These are phyloP conservation scores for Odocoileus virginianus DNA, from an alignment of 2,113 vertebrate genomes.

Conservation along the genomic window DNA sequence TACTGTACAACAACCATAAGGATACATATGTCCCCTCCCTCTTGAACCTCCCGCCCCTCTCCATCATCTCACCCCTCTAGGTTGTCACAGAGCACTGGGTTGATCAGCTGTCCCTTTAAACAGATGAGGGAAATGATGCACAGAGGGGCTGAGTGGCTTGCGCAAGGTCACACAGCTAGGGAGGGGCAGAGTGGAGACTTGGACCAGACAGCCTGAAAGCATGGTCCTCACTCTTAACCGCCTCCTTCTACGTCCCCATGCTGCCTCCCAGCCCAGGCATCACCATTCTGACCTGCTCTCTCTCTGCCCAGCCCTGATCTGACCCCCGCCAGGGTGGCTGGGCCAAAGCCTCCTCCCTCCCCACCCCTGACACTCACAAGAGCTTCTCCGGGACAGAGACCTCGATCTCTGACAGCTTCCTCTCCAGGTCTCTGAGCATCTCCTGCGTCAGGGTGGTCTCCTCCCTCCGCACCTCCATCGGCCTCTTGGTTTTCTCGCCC, in stretches of 20 bases:
- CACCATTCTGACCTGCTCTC: accelerated
- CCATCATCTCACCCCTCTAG: neutral
- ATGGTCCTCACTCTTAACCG: neutral
- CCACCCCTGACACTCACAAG: neutral
- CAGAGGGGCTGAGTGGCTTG: neutral
- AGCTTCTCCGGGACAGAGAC: neutral
- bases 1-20: neutral
- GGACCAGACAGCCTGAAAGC: neutral
- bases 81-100: neutral
- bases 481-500: neutral
- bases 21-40: neutral
- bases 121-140: neutral
- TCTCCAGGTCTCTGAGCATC: conserved; percentile 10
- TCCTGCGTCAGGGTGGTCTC: neutral
- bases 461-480: accelerated
- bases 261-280: neutral
- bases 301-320: neutral
- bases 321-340: accelerated
- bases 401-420: neutral
- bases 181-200: too few species aligned
- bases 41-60: neutral
- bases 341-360: neutral
- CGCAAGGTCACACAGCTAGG: neutral
- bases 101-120: neutral
- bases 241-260: neutral